Evolutionary conservation across 2,888 invertebrate genomes (phyloP), one percentile per base, ranked within the genome.

Genomic region (Drosophila villosipedis): DNA sequence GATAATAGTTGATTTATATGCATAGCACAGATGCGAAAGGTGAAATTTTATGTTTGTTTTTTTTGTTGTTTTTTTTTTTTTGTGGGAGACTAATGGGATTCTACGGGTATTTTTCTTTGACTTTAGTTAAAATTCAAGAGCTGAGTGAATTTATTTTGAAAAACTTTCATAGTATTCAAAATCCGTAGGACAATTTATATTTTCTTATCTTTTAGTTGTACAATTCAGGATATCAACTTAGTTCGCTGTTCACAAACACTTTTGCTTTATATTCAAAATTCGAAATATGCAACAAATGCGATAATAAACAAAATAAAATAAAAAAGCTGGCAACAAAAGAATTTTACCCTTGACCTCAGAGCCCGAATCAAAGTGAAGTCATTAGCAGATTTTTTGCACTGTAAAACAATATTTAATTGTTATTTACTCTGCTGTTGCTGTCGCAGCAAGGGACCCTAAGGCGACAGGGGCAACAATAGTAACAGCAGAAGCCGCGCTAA

Each of bases 1-100:
- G 91, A 91, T 87, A 89, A 89, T 91, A 78, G 70, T 80, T 82
- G 84, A 86, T 86, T 89, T 87, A 87, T 90, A 84, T 87, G 84
- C 89, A 76, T 68, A 73, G 78, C 69, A 71, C 58, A 31, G 22
- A 57, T n/a, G 66, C 69, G 53, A 72, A 80, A 90, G 90, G 89
- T 88, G 71, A 77, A 75, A 72, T 80, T 87, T 68, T 55, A 71
- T 84, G 70, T 65, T 63, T 66, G 57, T 68, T 68, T 67, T 66
- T 59, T 57, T 22, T 25, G 25, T 25, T 25, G 25, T n/a, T 25
- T 25, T 0, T 9, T 0, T 25, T 4, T 60, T n/a, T n/a, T 4
- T 2, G 1, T n/a, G 5, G n/a, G 43, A n/a, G n/a, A n/a, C n/a
- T n/a, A 41, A 14, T 43, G 22, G 14, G 12, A 3, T 43, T 25